Conservation (phyloP, 2,888 invertebrate species). For the Toxonevra muliebris region DNA sequence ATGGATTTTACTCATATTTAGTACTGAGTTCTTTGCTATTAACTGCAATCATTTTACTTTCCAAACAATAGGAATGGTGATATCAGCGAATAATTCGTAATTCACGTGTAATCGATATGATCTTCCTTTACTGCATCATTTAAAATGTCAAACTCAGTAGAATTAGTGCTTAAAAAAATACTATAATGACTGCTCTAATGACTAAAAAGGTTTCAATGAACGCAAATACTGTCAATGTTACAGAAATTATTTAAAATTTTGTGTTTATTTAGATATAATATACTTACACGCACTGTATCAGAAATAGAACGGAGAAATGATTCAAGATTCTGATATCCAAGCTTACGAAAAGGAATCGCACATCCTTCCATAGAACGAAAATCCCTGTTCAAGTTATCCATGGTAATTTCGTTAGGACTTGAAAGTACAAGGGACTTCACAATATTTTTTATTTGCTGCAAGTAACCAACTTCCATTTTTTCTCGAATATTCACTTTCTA, state of each 20-base stretch:
- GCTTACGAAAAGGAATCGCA: slow-evolving; percentile 45
- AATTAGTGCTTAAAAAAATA: too few species aligned
- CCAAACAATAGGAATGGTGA: too few species aligned
- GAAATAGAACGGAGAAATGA: slow-evolving; percentile 52
- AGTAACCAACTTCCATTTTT: slow-evolving; percentile 47
- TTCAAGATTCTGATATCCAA: slow-evolving; percentile 52
- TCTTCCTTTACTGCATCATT: too few species aligned
- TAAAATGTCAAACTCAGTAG: too few species aligned
- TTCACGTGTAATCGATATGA: too few species aligned
- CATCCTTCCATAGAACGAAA: slow-evolving; percentile 49
- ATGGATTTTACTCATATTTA: too few species aligned
- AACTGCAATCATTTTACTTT: too few species aligned
- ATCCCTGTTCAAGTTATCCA: slow-evolving; percentile 49
- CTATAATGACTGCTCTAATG: too few species aligned
- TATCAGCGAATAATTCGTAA: too few species aligned
- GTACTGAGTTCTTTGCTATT: too few species aligned
- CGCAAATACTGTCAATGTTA: too few species aligned
- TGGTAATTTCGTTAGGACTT: slow-evolving; percentile 46
- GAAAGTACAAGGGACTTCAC: slow-evolving; percentile 57
- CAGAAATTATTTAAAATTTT: neutral
- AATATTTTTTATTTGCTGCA: slow-evolving; percentile 51
- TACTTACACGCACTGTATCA: slow-evolving; percentile 51
- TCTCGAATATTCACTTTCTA: neutral
- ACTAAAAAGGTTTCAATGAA: too few species aligned
- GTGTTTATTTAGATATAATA: neutral